These are phyloP conservation scores for Chymomyza amoena DNA, from an alignment of 2,888 invertebrate species.

Conservation along the genomic window DNA sequence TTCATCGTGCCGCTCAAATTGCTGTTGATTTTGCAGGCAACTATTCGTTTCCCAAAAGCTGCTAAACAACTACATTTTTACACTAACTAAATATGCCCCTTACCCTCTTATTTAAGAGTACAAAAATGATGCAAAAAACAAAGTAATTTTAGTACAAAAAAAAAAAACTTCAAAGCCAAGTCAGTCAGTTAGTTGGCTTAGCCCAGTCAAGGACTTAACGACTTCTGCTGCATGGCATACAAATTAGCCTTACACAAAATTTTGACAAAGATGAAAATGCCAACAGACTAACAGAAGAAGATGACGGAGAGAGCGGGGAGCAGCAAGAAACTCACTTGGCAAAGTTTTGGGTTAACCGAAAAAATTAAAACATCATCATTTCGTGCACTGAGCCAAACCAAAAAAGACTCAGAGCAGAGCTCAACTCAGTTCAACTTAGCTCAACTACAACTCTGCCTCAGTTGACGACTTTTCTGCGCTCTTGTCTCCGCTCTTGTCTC, in stretches of 20 bases:
- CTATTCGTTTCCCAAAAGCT: too few relatives aligned
- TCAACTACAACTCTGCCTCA: constrained; percentile 14
- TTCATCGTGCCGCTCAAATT: too few relatives aligned
- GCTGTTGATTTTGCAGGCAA: too few relatives aligned
- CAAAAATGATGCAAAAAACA: constrained; percentile 12
- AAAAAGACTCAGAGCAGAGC: constrained; percentile 48
- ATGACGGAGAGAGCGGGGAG: constrained; percentile 21
- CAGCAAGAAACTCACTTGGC: constrained; percentile 36
- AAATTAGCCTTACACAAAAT: constrained; percentile 54
- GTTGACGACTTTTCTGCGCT: neutral
- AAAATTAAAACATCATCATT: constrained; percentile 72
- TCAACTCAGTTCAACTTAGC: constrained; percentile 38
- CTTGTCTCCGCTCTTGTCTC: neutral
- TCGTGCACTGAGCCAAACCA: constrained; percentile 61
- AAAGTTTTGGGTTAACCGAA: constrained; percentile 66
- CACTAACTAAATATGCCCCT: too few relatives aligned
- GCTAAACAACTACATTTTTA: too few relatives aligned
- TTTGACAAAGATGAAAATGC: constrained; percentile 28
- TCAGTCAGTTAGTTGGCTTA: constrained; percentile 31
- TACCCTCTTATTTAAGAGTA: too few relatives aligned
- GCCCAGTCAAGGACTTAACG: constrained; percentile 53
- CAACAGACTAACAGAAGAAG: constrained; percentile 25
- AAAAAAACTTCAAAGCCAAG: constrained; percentile 55
- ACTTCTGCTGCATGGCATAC: constrained; percentile 61
- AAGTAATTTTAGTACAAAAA: neutral